Evolutionary conservation across 2,888 invertebrate genomes (phyloP).

Genomic region (Steinernema hermaphroditum): DNA sequence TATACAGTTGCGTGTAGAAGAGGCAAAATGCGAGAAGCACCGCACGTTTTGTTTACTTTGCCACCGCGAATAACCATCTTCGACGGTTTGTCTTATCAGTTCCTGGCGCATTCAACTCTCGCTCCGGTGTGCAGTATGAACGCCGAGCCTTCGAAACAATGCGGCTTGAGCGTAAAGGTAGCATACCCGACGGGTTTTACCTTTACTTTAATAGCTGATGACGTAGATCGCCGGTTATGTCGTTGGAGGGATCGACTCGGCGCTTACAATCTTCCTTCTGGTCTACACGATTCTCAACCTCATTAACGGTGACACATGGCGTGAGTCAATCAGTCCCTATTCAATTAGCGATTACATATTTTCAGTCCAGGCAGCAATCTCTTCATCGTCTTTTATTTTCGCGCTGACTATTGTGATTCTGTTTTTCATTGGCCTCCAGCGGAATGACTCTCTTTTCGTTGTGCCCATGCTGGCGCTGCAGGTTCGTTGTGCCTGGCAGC

Average conservation of each 20-base stretch:
- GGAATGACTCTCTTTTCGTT: slow-evolving; percentile 37
- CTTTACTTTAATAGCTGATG: not conserved
- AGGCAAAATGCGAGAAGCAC: no score
- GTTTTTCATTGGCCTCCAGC: slow-evolving; percentile 12
- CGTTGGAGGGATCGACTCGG: slow-evolving; percentile 13
- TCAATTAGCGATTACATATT: not conserved
- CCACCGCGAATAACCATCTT: not conserved
- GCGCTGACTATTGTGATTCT: slow-evolving; percentile 8
- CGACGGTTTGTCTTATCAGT: not conserved
- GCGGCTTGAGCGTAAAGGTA: slow-evolving; percentile 20
- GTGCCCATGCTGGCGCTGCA: slow-evolving; percentile 47
- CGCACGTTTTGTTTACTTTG: slow-evolving; percentile 12
- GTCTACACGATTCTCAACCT: slow-evolving; percentile 9
- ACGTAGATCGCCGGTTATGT: slow-evolving; percentile 9
- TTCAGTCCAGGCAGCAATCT: slow-evolving; percentile 9
- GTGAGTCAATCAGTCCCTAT: not conserved
- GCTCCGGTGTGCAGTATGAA: slow-evolving; percentile 13
- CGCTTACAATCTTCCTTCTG: not conserved
- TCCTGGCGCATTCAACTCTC: not conserved
- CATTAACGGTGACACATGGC: slow-evolving; percentile 24
- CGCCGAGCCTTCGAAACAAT: slow-evolving; percentile 3
- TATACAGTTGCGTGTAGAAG: no score
- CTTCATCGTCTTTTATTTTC: slow-evolving; percentile 20
- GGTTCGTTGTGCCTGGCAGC: slow-evolving; percentile 22
- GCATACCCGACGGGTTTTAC: not conserved